These are phyloP conservation scores for roundworm (Caenorhabditis elegans) DNA, from an alignment of 1,140 invertebrate genomes.

Conservation along the genomic window WBcel235 BX284604.4:7358001-7358500, in stretches of 20 bases:
- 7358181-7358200: too few relatives aligned
- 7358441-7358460: not conserved
- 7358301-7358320: not conserved
- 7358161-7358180: too few relatives aligned
- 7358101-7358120: too few relatives aligned
- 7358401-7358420: not conserved
- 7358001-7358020: too few relatives aligned
- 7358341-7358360: not conserved
- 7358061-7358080: too few relatives aligned
- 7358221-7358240: not conserved
- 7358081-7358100: too few relatives aligned
- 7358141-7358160: too few relatives aligned
- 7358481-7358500: not conserved
- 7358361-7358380: not conserved
- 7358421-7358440: not conserved
- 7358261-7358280: not conserved
- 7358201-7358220: not conserved
- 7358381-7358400: not conserved
- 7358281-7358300: slow-evolving; percentile 5
- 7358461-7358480: not conserved
- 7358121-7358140: too few relatives aligned
- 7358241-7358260: not conserved
- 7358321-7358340: not conserved
- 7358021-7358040: too few relatives aligned
- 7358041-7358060: too few relatives aligned